These are phyloP conservation scores for Creontiades dilutus DNA, from an alignment of 2,888 invertebrate genomes.

Conservation along the genomic window DNA sequence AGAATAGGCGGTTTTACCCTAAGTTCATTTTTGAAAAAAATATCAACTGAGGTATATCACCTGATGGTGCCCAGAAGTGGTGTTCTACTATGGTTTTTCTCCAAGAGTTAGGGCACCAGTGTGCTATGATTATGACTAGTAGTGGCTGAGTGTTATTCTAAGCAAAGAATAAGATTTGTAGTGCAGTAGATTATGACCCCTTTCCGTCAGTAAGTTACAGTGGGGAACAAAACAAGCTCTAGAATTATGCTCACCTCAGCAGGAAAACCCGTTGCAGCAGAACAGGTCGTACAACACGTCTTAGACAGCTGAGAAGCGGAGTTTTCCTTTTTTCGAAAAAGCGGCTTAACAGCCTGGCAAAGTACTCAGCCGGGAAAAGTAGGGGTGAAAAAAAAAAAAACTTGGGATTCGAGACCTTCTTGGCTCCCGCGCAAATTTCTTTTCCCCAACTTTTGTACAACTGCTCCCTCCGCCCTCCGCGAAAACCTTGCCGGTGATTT, in stretches of 20 bases:
- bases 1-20: too few species aligned
- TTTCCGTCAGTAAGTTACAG: background rate
- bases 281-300: conserved; percentile 21
- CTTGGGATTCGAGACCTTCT: conserved; percentile 38
- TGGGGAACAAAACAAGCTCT: background rate
- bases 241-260: background rate
- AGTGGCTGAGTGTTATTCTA: too few species aligned
- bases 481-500: conserved; percentile 55
- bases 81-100: too few species aligned
- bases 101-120: too few species aligned
- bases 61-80: too few species aligned
- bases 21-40: too few species aligned
- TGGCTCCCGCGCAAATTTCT: conserved; percentile 66
- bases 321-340: conserved; percentile 29
- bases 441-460: conserved; percentile 52
- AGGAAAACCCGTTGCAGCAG: conserved; percentile 17
- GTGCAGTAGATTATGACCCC: background rate
- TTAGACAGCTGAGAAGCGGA: background rate
- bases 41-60: too few species aligned
- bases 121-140: too few species aligned
- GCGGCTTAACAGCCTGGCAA: conserved; percentile 44
- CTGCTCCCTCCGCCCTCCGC: background rate
- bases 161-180: too few species aligned
- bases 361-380: background rate
- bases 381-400: conserved; percentile 2